Conservation (phyloP, 2,888 invertebrate species). For the Chaetogeoica ovagalla region DNA sequence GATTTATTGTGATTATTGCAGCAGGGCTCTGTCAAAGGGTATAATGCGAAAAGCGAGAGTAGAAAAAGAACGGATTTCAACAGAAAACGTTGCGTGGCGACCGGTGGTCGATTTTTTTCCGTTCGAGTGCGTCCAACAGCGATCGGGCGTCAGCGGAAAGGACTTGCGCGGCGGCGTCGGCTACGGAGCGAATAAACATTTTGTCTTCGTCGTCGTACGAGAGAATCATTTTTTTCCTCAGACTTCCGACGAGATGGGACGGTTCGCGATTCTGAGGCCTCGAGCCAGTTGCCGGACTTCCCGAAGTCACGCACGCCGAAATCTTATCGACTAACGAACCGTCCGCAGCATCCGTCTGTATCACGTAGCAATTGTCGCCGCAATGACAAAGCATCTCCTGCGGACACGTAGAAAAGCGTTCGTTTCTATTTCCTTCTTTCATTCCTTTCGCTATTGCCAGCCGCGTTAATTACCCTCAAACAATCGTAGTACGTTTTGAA, state of each 20-base stretch:
- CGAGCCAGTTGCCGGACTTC: neutral
- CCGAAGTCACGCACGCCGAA: neutral
- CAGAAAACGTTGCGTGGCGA: no score
- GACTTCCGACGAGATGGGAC: neutral
- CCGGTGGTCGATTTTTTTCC: no score
- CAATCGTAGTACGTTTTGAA: slow-evolving; percentile 7
- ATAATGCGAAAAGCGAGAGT: no score
- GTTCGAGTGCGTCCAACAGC: neutral
- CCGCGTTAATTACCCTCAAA: neutral
- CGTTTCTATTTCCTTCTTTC: neutral
- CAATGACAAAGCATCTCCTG: slow-evolving; percentile 32
- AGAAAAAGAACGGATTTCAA: no score
- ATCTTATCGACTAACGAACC: neutral
- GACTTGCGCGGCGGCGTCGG: no score
- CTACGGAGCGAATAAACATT: no score
- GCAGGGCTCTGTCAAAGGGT: no score
- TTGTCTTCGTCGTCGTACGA: neutral
- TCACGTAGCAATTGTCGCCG: slow-evolving; percentile 18
- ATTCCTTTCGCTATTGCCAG: neutral
- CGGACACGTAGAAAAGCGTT: no score
- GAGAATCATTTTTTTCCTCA: neutral
- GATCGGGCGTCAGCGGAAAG: neutral
- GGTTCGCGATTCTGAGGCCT: slow-evolving; percentile 15
- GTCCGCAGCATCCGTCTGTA: neutral
- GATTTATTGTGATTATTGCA: no score